A percentile compares a stretch with the other conserved stretches of the same genome.
phyloP scores from a whole-genome alignment of 2,797 vertebrate species.

The Coregonus sp. region DNA sequence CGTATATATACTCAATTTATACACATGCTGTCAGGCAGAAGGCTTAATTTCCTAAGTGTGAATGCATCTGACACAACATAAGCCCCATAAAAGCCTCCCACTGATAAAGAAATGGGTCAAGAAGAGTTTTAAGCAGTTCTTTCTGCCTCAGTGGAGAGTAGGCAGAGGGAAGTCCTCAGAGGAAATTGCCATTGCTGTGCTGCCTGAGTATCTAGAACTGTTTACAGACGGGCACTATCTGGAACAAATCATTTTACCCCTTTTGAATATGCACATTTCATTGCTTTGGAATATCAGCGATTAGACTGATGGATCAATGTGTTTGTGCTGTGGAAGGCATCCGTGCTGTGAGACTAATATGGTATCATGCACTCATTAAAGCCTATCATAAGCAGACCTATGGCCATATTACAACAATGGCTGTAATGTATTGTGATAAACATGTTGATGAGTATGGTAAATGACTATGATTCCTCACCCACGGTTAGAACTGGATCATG shows the following conservation, averaged over 20 bases:
- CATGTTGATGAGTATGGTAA: constrained; percentile 5
- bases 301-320: constrained; percentile 12
- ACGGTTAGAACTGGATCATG: constrained; percentile 74
- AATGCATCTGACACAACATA: constrained; percentile 16
- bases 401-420: no score
- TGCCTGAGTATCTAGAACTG: not conserved
- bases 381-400: no score
- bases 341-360: not conserved
- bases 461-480: constrained; percentile 63
- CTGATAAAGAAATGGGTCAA: constrained; percentile 29
- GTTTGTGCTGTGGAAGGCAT: not conserved
- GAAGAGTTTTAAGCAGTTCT: constrained; percentile 19
- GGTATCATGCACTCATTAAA: not conserved
- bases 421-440: constrained; percentile 1
- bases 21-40: constrained; percentile 15
- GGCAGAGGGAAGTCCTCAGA: constrained; percentile 17
- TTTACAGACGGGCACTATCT: not conserved
- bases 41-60: constrained; percentile 9
- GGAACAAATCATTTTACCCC: not conserved
- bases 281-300: constrained; percentile 9
- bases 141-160: constrained; percentile 13
- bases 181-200: constrained; percentile 10
- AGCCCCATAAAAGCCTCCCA: constrained; percentile 10
- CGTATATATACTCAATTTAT: constrained; percentile 35
- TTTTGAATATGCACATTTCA: constrained; percentile 14